phyloP scores from a whole-genome alignment of 2,888 invertebrate genomes.

The Acrobasis suavella region DNA sequence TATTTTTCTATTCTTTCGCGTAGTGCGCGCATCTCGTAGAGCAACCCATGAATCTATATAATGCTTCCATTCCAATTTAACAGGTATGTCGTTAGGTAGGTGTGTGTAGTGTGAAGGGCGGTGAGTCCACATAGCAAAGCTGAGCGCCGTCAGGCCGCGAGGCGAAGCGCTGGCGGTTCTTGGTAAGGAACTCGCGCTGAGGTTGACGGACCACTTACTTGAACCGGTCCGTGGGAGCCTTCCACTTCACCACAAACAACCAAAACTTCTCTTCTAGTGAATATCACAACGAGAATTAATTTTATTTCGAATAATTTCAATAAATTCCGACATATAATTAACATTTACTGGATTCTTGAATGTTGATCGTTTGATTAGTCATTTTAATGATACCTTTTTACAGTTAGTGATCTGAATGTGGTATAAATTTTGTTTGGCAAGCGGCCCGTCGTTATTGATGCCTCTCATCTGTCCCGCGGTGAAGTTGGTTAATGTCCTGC shows the following conservation, averaged over 20 bases:
- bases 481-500: conserved; percentile 54
- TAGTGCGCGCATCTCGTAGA: background rate
- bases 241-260: conserved; percentile 53
- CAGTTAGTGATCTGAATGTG: conserved; percentile 71
- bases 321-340: conserved; percentile 72
- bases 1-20: background rate
- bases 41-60: background rate
- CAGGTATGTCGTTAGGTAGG: conserved; percentile 11
- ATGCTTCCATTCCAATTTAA: conserved; percentile 6
- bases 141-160: background rate
- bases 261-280: conserved; percentile 54
- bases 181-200: conserved; percentile 29
- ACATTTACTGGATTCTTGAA: conserved; percentile 72
- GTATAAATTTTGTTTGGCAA: conserved; percentile 67
- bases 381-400: conserved; percentile 72
- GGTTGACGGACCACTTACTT: conserved; percentile 59
- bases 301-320: conserved; percentile 69
- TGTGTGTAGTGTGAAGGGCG: conserved; percentile 11
- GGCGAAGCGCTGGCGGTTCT: conserved; percentile 17
- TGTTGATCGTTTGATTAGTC: conserved; percentile 74
- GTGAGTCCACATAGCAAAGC: conserved; percentile 11
- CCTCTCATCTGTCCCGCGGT: conserved; percentile 53
- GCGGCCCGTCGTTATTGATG: conserved; percentile 60
- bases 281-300: conserved; percentile 63
- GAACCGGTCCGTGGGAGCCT: conserved; percentile 64